phyloP scores from a whole-genome alignment of 2,888 invertebrate genomes.

The Eupelmus urozonus region DNA sequence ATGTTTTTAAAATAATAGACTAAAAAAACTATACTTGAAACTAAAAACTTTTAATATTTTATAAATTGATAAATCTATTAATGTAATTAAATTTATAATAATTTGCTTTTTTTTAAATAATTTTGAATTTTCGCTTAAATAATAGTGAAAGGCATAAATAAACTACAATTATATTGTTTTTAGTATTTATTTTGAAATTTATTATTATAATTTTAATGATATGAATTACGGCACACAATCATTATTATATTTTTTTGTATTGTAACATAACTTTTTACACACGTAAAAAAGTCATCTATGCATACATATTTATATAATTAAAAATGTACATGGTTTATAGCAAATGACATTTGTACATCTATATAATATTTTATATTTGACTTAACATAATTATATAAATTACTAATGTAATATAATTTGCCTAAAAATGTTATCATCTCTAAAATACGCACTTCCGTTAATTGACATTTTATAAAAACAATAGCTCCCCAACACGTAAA shows the following conservation, averaged over 20 bases:
- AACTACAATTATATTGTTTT: slow-evolving; percentile 24
- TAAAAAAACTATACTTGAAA: no score
- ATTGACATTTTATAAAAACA: slow-evolving; percentile 40
- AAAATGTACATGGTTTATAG: slow-evolving; percentile 53
- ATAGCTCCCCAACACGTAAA: slow-evolving; percentile 25
- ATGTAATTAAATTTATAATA: no score
- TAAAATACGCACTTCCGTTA: slow-evolving; percentile 33
- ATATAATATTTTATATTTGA: slow-evolving; percentile 44
- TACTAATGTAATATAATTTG: slow-evolving; percentile 53
- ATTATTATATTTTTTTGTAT: slow-evolving; percentile 18
- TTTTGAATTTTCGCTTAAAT: no score
- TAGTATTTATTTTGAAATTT: slow-evolving; percentile 40
- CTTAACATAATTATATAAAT: slow-evolving; percentile 53
- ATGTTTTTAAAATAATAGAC: no score
- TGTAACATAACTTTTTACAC: slow-evolving; percentile 50
- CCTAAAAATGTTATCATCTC: slow-evolving; percentile 40
- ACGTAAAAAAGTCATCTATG: slow-evolving; percentile 45
- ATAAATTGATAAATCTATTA: no score
- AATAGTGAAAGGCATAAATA: no score
- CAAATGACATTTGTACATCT: slow-evolving; percentile 51
- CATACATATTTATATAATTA: slow-evolving; percentile 36
- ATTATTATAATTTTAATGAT: slow-evolving; percentile 44
- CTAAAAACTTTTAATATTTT: no score
- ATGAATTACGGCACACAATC: slow-evolving; percentile 35
- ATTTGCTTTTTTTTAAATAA: no score